Evolutionary conservation across 2,797 vertebrate genomes (phyloP).

Genomic region (Urocyon cinereoargenteus): DNA sequence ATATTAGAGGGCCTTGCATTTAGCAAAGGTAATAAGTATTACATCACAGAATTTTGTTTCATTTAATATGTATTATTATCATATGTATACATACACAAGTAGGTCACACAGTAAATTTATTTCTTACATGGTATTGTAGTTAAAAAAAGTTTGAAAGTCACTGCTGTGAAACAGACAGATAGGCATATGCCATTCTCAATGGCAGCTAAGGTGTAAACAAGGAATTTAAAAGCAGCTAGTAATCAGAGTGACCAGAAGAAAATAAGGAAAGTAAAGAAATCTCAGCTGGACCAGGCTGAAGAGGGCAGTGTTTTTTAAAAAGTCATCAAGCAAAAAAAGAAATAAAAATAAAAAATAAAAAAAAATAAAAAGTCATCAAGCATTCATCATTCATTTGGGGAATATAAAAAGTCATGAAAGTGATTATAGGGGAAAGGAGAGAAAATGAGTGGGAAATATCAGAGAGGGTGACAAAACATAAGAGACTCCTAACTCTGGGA

Average conservation of each 20-base stretch:
- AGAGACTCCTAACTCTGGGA: no score
- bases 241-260: background rate
- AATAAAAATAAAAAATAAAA: no score
- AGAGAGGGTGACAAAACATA: no score
- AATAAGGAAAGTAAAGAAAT: background rate
- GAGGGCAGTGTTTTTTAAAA: background rate
- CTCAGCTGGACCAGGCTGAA: background rate
- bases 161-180: background rate
- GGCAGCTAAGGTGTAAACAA: background rate
- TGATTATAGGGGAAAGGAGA: no score
- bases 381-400: no score
- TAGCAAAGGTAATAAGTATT: constrained; percentile 16
- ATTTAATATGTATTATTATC: background rate
- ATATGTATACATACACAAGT: background rate
- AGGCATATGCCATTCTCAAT: background rate
- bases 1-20: background rate
- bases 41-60: background rate
- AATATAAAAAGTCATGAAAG: no score
- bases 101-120: background rate
- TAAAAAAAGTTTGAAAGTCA: constrained; percentile 3
- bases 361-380: background rate
- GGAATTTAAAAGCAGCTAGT: background rate
- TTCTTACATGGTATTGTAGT: background rate
- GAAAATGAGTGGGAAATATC: no score
- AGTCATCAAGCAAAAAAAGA: no score